Conservation (phyloP, 2,888 invertebrate genomes). For the Erebia palarica region DNA sequence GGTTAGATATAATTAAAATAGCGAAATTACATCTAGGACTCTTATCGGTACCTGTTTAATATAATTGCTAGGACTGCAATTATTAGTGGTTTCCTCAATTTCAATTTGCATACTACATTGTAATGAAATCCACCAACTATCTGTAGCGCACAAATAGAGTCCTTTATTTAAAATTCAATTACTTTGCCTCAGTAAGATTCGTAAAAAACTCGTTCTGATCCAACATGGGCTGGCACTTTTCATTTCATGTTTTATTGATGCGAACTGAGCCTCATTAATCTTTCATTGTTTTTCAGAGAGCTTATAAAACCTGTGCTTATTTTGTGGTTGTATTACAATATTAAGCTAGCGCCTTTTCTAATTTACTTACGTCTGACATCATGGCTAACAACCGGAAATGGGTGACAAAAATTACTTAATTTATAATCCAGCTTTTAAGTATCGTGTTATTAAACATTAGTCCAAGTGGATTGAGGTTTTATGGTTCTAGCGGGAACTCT, state of each 20-base stretch:
- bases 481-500: no score
- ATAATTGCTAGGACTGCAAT: neutral
- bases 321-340: slow-evolving; percentile 14
- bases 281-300: slow-evolving; percentile 61
- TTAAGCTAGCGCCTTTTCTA: no score
- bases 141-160: slow-evolving; percentile 11
- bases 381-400: no score
- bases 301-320: slow-evolving; percentile 21
- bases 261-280: slow-evolving; percentile 58
- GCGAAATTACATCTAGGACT: no score
- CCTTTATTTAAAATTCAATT: slow-evolving; percentile 36
- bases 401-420: no score
- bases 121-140: slow-evolving; percentile 7
- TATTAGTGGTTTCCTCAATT: neutral
- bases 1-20: no score
- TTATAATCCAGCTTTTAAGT: no score
- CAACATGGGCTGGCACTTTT: slow-evolving; percentile 67
- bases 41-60: no score
- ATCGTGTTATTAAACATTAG: no score
- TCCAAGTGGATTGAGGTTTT: no score
- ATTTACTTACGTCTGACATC: no score
- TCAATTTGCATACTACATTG: neutral
- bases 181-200: slow-evolving; percentile 39
- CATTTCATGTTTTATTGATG: slow-evolving; percentile 73
- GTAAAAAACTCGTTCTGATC: slow-evolving; percentile 50